Base-by-base conservation (phyloP, 2,888 invertebrate species). In the Synergus japonicus region DNA sequence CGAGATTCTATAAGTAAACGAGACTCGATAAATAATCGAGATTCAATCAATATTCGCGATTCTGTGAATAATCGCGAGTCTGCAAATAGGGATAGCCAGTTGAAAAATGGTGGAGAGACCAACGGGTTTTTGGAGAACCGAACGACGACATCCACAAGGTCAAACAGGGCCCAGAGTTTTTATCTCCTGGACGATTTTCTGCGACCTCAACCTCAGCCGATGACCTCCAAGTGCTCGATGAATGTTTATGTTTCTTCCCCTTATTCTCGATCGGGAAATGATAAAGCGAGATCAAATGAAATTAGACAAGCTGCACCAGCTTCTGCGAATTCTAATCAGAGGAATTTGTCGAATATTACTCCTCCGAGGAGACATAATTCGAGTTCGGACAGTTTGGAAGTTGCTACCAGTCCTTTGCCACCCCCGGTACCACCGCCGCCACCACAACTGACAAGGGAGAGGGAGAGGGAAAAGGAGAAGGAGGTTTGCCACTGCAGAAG, bases 351-450 rank as follows among this genome's bases (percentile, higher is more conserved):
- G 12, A 92, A 92, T 80, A 90, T 91, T 54, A 92, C 92, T 63
- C 91, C 92, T 22, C 91, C 92, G 54, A 86, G 91, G 43, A 85
- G 92, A 65, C 92, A 92, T 81, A 92, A 92, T 78, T 92, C 92
- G 58, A 92, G 92, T 78, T 92, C 92, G 64, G 92, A 92, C 79
- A 92, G 92, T 83, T 88, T 92, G 60, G 92, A 92, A 80, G 92
- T 92, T 7, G 92, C 92, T 29, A 89, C 91, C 13, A 92, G 92
- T 81, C 92, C 92, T 18, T 86, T 93, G 78, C 93, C 93, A 78
- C 93, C 93, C 7, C 93, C 93, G 2, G 92, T 93, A 18, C 93
- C 93, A n/a, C 93, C 93, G 13, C 93, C 93, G 18, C 93, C 93
- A 15, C 92, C 93, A 0, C 90, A 92, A 78, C 86, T 88, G 83